Conservation (phyloP, 2,888 invertebrate species). For the Chloromyia formosa region DNA sequence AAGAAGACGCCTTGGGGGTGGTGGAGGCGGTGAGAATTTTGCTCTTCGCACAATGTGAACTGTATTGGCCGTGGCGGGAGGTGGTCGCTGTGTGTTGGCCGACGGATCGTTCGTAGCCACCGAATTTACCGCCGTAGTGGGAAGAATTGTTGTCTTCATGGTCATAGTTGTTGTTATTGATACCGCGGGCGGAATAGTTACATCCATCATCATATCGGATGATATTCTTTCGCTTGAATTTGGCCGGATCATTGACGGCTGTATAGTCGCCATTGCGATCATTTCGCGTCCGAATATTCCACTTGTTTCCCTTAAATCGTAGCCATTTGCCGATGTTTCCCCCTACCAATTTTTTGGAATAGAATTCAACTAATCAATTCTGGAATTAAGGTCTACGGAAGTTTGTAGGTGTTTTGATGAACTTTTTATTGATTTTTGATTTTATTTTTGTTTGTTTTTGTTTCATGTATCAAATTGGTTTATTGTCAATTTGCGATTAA, state of each 20-base stretch:
- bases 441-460: conserved; percentile 43
- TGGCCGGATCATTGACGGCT: conserved; percentile 21
- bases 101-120: conserved; percentile 54
- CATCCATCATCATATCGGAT: conserved; percentile 9
- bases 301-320: conserved; percentile 64
- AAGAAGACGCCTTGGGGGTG: conserved; percentile 62
- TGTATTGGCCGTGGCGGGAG: conserved; percentile 70
- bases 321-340: conserved; percentile 65
- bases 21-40: conserved; percentile 57
- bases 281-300: conserved; percentile 62
- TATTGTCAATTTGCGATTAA: conserved; percentile 55
- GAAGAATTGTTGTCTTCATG: conserved; percentile 59
- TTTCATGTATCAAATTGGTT: conserved; percentile 42
- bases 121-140: conserved; percentile 59
- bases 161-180: conserved; percentile 39
- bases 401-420: conserved; percentile 33
- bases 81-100: conserved; percentile 61
- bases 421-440: conserved; percentile 47
- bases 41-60: conserved; percentile 58
- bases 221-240: conserved; percentile 24
- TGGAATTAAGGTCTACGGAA: conserved; percentile 53
- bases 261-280: conserved; percentile 8
- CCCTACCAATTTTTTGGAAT: conserved; percentile 66
- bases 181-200: background rate
- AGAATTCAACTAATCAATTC: conserved; percentile 64